Evolutionary conservation across 23 tunicate genomes (phyloP).

Genomic region (Botrylloides violaceus): DNA sequence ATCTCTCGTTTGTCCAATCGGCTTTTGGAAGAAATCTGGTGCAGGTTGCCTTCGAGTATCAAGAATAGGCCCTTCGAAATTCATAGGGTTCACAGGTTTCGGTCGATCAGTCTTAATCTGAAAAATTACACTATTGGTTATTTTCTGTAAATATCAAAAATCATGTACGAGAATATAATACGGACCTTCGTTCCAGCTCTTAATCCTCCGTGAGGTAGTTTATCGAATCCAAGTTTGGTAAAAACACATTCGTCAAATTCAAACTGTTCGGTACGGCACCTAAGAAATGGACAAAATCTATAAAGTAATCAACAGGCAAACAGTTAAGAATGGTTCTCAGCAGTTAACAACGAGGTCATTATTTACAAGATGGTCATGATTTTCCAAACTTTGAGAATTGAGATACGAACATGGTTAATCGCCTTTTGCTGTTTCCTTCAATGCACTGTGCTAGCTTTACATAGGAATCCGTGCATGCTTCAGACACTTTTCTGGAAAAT

Average conservation of each 20-base stretch:
- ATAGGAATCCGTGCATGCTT: constrained; percentile 52
- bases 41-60: constrained; percentile 10
- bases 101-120: constrained; percentile 72
- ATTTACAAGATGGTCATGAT: too few relatives aligned
- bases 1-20: constrained; percentile 22
- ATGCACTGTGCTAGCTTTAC: constrained; percentile 75
- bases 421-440: constrained; percentile 44
- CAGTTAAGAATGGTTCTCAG: too few relatives aligned
- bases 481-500: constrained; percentile 42
- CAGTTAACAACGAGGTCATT: too few relatives aligned
- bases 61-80: constrained; percentile 3
- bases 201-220: constrained; percentile 13
- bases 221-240: constrained; percentile 84
- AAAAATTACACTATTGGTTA: too few relatives aligned
- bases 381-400: too few relatives aligned
- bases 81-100: constrained; percentile 44
- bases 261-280: constrained; percentile 68
- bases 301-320: too few relatives aligned
- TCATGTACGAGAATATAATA: neutral
- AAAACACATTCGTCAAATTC: constrained; percentile 68
- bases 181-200: constrained; percentile 24
- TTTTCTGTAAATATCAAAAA: too few relatives aligned
- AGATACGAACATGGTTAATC: constrained; percentile 35
- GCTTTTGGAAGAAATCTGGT: neutral
- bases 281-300: neutral